These are phyloP conservation scores for Edolisoma coerulescens DNA, from an alignment of 2,113 vertebrate species.

Conservation along the genomic window DNA sequence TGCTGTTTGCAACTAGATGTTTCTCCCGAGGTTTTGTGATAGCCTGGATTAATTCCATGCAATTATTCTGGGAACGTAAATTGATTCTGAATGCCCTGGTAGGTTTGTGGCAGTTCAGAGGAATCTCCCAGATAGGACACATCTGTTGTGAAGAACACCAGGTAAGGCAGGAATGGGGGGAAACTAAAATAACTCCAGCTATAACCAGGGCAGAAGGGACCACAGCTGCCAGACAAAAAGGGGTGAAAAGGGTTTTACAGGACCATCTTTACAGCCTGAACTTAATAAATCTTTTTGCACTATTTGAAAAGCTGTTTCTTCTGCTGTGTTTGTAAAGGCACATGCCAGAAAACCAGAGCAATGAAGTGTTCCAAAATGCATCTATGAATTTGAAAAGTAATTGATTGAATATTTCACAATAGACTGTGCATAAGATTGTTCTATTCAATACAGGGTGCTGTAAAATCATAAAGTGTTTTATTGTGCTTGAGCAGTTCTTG, in stretches of 20 bases:
- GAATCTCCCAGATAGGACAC: constrained; percentile 11
- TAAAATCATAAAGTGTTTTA: neutral
- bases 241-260: neutral
- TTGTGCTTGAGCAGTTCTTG: neutral
- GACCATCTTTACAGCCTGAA: neutral
- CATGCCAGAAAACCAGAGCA: neutral
- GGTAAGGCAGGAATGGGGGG: constrained; percentile 21
- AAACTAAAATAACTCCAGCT: neutral
- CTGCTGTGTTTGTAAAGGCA: neutral
- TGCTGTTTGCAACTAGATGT: constrained; percentile 14
- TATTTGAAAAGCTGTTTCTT: neutral
- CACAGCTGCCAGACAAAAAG: neutral
- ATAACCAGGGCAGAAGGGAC: neutral
- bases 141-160: neutral
- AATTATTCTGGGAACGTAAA: neutral
- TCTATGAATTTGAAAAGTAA: neutral
- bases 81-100: constrained; percentile 1
- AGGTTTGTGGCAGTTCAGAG: constrained; percentile 30
- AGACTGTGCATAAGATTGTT: neutral
- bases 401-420: neutral
- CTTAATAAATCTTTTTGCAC: neutral
- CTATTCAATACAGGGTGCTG: neutral
- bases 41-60: neutral
- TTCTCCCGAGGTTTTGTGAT: constrained; percentile 59
- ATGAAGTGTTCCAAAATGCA: neutral